Conservation (phyloP, 2,113 vertebrate species). For the Fregetta grallaria region DNA sequence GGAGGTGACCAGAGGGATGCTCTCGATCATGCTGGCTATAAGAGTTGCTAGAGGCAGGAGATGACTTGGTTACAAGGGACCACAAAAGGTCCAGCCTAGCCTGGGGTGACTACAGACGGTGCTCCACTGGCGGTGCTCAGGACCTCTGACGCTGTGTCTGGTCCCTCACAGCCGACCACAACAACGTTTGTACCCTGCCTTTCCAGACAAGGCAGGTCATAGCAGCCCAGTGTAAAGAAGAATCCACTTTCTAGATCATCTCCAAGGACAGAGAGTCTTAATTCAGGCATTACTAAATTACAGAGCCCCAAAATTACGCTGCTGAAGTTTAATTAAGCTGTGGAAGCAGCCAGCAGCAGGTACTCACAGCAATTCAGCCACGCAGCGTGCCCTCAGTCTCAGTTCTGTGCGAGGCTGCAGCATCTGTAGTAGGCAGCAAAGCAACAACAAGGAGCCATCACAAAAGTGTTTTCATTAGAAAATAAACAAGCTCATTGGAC, state of each 20-base stretch:
- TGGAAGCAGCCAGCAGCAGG: background rate
- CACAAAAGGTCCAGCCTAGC: background rate
- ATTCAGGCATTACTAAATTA: background rate
- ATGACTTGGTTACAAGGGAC: background rate
- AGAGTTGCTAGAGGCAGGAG: background rate
- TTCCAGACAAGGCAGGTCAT: background rate
- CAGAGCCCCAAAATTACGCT: background rate
- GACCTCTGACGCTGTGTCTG: background rate
- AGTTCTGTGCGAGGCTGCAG: constrained; percentile 75
- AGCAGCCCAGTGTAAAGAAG: background rate
- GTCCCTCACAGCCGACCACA: background rate
- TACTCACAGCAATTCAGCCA: constrained; percentile 68
- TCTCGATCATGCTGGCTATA: background rate
- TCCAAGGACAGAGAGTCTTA: background rate
- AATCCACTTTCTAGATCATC: background rate
- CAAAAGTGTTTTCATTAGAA: background rate
- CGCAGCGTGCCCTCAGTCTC: constrained; percentile 72
- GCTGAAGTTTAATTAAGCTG: background rate
- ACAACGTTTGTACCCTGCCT: background rate
- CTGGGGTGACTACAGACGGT: background rate
- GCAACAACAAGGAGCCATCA: constrained; percentile 65
- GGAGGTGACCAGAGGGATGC: background rate
- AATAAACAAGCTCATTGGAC: background rate
- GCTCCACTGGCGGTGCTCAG: background rate
- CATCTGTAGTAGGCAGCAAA: constrained; percentile 73